phyloP scores from a whole-genome alignment of 2,113 vertebrate species.

The Chaetops frenatus region DNA sequence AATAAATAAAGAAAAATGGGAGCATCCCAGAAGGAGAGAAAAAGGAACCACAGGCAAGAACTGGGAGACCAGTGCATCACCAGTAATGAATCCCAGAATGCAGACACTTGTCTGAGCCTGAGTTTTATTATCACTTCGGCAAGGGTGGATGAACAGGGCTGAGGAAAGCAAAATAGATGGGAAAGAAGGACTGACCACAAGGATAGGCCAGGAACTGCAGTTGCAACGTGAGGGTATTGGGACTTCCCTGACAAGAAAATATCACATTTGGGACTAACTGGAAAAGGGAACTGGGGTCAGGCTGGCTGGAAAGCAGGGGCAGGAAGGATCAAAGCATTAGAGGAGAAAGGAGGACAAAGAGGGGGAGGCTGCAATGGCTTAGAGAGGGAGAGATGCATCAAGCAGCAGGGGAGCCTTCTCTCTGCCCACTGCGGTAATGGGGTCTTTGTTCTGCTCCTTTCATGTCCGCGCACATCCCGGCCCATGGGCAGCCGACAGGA shows the following conservation, averaged over 20 bases:
- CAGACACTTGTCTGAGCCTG: background rate
- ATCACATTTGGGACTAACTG: background rate
- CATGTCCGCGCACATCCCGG: constrained; percentile 16
- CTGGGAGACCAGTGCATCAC: background rate
- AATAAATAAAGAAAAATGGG: constrained; percentile 6
- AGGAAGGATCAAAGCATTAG: constrained; percentile 35
- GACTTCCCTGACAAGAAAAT: background rate
- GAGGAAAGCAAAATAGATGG: background rate
- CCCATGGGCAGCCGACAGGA: constrained; percentile 22
- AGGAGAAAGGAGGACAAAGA: constrained; percentile 47
- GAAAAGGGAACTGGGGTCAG: background rate
- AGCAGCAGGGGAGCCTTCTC: constrained; percentile 51
- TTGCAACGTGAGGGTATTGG: accelerated
- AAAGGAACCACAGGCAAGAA: background rate
- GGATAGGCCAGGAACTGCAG: background rate
- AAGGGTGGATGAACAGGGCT: background rate
- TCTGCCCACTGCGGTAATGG: constrained; percentile 25
- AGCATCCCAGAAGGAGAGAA: background rate
- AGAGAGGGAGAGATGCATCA: constrained; percentile 30
- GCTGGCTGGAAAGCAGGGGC: background rate
- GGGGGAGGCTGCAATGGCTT: background rate
- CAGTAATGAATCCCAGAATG: background rate
- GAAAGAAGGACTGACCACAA: background rate
- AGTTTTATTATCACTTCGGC: background rate
- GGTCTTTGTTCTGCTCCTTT: constrained; percentile 61